These are phyloP conservation scores for Pteria penguin DNA, from an alignment of 2,888 invertebrate genomes.

Conservation along the genomic window DNA sequence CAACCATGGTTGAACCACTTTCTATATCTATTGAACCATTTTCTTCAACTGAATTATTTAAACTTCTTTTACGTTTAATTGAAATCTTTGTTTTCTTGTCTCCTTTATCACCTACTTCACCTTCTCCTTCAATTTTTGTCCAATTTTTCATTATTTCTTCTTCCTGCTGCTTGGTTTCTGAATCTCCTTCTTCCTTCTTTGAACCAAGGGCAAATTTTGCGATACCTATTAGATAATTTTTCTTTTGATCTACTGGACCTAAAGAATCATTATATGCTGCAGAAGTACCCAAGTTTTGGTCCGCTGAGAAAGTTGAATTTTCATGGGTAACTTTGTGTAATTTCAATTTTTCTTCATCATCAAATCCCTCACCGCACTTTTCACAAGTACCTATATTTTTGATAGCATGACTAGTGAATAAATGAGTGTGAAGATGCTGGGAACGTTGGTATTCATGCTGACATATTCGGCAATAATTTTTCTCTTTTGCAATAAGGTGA, in stretches of 20 bases:
- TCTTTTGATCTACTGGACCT: neutral
- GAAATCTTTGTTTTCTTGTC: neutral
- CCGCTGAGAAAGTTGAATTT: neutral
- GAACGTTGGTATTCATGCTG: constrained; percentile 63
- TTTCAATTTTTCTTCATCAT: constrained; percentile 62
- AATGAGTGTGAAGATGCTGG: constrained; percentile 62
- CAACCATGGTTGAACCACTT: constrained; percentile 43
- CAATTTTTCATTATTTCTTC: too few relatives aligned
- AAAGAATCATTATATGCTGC: constrained; percentile 14
- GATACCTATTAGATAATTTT: constrained; percentile 45
- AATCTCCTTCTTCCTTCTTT: constrained; percentile 46
- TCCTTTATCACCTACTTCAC: neutral
- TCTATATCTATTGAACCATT: constrained; percentile 38
- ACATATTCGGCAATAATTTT: constrained; percentile 66
- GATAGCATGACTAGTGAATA: constrained; percentile 61
- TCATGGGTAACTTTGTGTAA: constrained; percentile 61
- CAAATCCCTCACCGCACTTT: constrained; percentile 68
- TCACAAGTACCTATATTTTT: constrained; percentile 63
- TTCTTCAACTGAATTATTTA: neutral
- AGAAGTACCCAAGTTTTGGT: neutral
- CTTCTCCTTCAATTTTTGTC: neutral
- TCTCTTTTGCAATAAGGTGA: constrained; percentile 63
- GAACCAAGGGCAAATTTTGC: constrained; percentile 64
- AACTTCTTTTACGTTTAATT: neutral
- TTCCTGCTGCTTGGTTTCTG: neutral